A percentile compares a stretch with the other conserved stretches of the same genome.
These are phyloP conservation scores for Acleris holmiana DNA, from an alignment of 2,888 invertebrate genomes.

Conservation along the genomic window DNA sequence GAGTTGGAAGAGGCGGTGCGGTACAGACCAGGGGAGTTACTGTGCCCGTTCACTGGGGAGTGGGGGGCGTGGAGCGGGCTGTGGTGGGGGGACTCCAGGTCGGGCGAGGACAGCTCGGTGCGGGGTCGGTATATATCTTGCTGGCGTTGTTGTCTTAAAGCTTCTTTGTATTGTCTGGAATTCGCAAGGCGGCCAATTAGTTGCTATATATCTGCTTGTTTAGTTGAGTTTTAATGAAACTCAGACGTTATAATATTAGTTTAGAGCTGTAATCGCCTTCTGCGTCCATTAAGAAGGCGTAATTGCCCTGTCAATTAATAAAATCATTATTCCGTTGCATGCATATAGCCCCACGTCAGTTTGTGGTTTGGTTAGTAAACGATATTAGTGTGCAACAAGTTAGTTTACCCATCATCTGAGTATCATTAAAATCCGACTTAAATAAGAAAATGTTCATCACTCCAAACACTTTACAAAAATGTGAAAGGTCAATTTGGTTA, in stretches of 20 bases:
- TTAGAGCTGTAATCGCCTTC: not conserved
- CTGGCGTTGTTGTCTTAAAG: slow-evolving; percentile 92
- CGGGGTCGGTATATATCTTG: slow-evolving; percentile 91
- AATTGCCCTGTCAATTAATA: not conserved
- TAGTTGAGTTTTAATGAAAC: slow-evolving; percentile 41
- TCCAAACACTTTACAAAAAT: not conserved
- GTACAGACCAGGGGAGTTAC: slow-evolving; percentile 79
- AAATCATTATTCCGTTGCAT: slow-evolving; percentile 10
- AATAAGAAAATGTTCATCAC: slow-evolving; percentile 22
- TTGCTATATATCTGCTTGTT: slow-evolving; percentile 8
- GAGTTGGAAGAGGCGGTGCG: slow-evolving; percentile 66
- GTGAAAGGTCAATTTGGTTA: too few relatives aligned
- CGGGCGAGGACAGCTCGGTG: slow-evolving; percentile 84
- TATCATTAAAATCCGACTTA: slow-evolving; percentile 31
- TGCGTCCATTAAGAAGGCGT: slow-evolving; percentile 1
- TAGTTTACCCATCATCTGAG: slow-evolving; percentile 28
- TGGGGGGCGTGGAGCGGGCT: slow-evolving; percentile 79
- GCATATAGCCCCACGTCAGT: slow-evolving; percentile 6
- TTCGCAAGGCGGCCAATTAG: slow-evolving; percentile 33
- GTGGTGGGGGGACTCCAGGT: slow-evolving; percentile 81
- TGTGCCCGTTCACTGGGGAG: slow-evolving; percentile 82
- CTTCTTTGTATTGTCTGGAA: slow-evolving; percentile 94
- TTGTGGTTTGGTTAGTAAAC: slow-evolving; percentile 32
- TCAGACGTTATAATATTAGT: slow-evolving; percentile 37
- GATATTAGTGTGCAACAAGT: slow-evolving; percentile 32